Base-by-base conservation (phyloP, 2,113 vertebrate species). In the Oncorhynchus clarkii region DNA sequence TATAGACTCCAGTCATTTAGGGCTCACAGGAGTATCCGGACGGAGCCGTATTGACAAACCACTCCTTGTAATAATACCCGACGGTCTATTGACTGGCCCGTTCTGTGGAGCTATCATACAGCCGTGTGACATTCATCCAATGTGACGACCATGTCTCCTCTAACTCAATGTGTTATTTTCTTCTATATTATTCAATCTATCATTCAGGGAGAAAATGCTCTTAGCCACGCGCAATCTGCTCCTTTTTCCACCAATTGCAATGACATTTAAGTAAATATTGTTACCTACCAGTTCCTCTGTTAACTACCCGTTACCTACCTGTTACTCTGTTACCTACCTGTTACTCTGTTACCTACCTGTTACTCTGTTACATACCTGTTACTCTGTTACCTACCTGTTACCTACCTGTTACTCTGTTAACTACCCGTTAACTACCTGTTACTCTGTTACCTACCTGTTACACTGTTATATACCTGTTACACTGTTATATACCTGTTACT, bases 11-110 rank as follows among this genome's bases (percentile, higher is more conserved):
- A 78, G 78, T 77, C 72, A 76, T 79, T 72, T 72, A 78, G 79
- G 76, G 71, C 73, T 72, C 79, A 62, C 68, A 78, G 67, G 78
- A 80, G 74, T 72, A 45, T 57, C 16, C 8, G 20, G 81, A 81
- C 76, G 73, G 73, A 79, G 72, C 72, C 57, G 45, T 83, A 88
- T 83, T 78, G 89, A 83, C 85, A 77, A 70, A 80, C 72, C 77
- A 67, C 77, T 84, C 75, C 77, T 70, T 1, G 72, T 84, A 83
- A 87, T 90, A 83, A 88, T 80, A 83, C 71, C 71, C 75, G 18
- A 24, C 71, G 75, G 79, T 87, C 77, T 85, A 88, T 86, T 80
- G 85, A 80, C 74, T 78, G 82, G 26, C 20, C 16, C 80, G 88
- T 80, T 78, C 78, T 73, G 82, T 77, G 78, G 82, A 29, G 20